A percentile compares a stretch with the other conserved stretches of the same genome.
phyloP scores from a whole-genome alignment of 2,888 invertebrate species.

The Ochropleura leucogaster region DNA sequence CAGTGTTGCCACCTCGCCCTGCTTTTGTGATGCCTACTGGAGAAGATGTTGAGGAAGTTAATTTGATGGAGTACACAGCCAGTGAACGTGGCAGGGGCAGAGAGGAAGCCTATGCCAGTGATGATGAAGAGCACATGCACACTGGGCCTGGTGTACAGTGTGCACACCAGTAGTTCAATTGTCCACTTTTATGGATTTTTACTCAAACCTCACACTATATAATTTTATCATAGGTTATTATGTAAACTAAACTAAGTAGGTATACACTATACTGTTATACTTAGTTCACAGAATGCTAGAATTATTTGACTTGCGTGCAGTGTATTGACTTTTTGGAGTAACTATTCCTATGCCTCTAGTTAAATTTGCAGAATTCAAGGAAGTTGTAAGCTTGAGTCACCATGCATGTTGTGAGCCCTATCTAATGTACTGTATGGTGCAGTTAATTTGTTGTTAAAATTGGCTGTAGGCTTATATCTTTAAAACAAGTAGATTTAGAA shows the following conservation, averaged over 20 bases:
- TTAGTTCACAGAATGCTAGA: conserved; percentile 73
- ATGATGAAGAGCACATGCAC: conserved; percentile 91
- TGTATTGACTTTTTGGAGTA: conserved; percentile 70
- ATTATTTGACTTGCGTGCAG: conserved; percentile 70
- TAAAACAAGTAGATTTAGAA: conserved; percentile 46
- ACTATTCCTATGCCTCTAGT: conserved; percentile 58
- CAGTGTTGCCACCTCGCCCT: conserved; percentile 93
- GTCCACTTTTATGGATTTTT: conserved; percentile 76
- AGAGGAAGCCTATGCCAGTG: conserved; percentile 94
- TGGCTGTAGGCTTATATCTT: conserved; percentile 52
- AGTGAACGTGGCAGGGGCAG: conserved; percentile 89
- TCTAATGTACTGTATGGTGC: conserved; percentile 39
- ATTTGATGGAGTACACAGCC: conserved; percentile 94
- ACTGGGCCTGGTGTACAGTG: conserved; percentile 93
- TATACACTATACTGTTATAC: conserved; percentile 71
- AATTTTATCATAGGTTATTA: conserved; percentile 85
- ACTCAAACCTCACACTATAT: conserved; percentile 85
- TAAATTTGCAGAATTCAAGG: conserved; percentile 60
- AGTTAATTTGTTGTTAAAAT: conserved; percentile 55
- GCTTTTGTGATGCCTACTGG: conserved; percentile 93
- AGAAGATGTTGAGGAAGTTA: conserved; percentile 96
- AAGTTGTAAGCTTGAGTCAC: conserved; percentile 55
- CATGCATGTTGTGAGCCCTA: conserved; percentile 37
- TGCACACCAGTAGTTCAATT: conserved; percentile 93
- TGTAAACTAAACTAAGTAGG: conserved; percentile 76